Base-by-base conservation (phyloP, 2,888 invertebrate genomes). In the Drosophila kokeensis region DNA sequence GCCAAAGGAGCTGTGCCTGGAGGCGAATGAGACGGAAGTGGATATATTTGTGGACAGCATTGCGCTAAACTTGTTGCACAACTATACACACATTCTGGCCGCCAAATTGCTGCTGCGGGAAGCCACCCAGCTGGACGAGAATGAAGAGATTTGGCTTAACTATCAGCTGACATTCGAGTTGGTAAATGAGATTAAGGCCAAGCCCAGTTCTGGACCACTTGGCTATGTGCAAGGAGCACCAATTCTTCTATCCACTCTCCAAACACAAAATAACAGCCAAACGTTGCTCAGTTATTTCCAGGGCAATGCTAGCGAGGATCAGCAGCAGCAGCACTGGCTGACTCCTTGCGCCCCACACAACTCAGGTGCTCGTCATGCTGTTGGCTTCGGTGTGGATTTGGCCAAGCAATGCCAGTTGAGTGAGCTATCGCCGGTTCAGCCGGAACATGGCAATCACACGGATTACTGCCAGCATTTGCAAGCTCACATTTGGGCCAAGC, bases 171-270 rank as follows among this genome's bases (percentile, higher is more conserved):
- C 66, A 18, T 93, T 89, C 69, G 57, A 84, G 7, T 11, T 75
- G 2, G 6, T 13, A 0, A 54, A 64, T 7, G 61, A 54, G 15
- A 30, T 15, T n/a, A 7, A 18, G 10, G 1, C 10, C 15, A 78
- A 69, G 29, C 73, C 83, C 38, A 73, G 70, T 27, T 91, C 91
- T 4, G 93, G 93, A 2, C 83, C 92, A 34, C 77, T 92, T 24
- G 93, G 93, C 2, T 93, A 93, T 69, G 58, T 79, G 7, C 55
- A 38, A 6, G 91, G 91, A 0, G 78, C 83, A 0, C 92, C 93
- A 0, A 5, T 93, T 3, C 89, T 93, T 18, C 42, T 90, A 13
- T 82, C 88, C 0, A 81, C 76, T 8, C 82, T 86, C 30, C 69
- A 87, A 36, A 62, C 76, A 0, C 66, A 79, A 0, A 91, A 92